A percentile compares a stretch with the other conserved stretches of the same genome.
Conservation (phyloP, 2,888 invertebrate species). For the Lasioglossum morio region DNA sequence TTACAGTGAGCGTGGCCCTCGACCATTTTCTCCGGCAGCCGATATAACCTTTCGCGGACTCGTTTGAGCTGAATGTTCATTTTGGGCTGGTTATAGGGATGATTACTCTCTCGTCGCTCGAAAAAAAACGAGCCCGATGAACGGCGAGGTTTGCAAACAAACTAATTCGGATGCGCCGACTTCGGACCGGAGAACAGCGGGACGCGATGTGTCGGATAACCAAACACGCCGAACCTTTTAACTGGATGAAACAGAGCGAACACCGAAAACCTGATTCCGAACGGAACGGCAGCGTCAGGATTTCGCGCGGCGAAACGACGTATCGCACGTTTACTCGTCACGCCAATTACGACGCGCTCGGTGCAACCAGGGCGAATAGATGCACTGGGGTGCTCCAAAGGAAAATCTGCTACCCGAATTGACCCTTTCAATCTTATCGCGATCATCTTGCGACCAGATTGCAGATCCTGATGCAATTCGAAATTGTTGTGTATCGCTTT, state of each 20-base stretch:
- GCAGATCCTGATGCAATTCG: background rate
- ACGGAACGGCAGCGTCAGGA: constrained; percentile 36
- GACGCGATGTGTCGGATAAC: constrained; percentile 55
- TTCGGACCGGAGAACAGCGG: background rate
- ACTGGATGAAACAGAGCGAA: constrained; percentile 64
- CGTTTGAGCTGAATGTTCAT: background rate
- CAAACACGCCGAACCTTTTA: constrained; percentile 70
- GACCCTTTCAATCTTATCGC: constrained; percentile 39
- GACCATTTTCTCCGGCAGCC: constrained; percentile 14
- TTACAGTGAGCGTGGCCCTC: constrained; percentile 7
- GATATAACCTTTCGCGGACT: background rate
- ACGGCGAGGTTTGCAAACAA: constrained; percentile 58
- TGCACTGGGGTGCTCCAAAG: background rate
- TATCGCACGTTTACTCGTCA: constrained; percentile 43
- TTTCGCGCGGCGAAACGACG: constrained; percentile 49
- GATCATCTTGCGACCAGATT: background rate
- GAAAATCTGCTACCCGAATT: constrained; percentile 33
- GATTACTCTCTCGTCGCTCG: constrained; percentile 37
- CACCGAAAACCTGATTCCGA: constrained; percentile 52
- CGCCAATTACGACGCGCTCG: constrained; percentile 58
- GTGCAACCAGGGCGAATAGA: background rate
- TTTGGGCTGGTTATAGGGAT: constrained; percentile 18
- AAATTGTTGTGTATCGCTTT: background rate
- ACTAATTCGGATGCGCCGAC: constrained; percentile 49
- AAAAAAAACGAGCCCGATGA: constrained; percentile 44